Evolutionary conservation across 2,888 invertebrate genomes (phyloP).

Genomic region (Orthosia gracilis): DNA sequence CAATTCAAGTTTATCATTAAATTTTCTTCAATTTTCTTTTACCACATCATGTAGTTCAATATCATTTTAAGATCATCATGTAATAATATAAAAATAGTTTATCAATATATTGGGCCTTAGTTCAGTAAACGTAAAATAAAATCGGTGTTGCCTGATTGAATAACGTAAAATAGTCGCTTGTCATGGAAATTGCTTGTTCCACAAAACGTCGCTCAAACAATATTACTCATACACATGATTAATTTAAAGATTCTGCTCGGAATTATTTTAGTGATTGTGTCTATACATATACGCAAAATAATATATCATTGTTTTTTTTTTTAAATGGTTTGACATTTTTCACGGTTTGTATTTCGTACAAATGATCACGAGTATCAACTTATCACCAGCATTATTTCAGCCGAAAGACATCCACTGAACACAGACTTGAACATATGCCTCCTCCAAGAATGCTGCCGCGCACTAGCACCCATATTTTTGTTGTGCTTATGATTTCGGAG

Average conservation of each 20-base stretch:
- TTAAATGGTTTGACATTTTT: not conserved
- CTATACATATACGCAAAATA: not conserved
- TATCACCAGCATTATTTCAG: too few relatives aligned
- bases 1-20: not conserved
- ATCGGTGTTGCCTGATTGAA: slow-evolving; percentile 52
- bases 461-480: too few relatives aligned
- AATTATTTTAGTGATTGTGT: slow-evolving; percentile 34
- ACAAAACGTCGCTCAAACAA: slow-evolving; percentile 41
- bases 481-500: too few relatives aligned
- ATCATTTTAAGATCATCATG: slow-evolving; percentile 27
- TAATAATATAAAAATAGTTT: slow-evolving; percentile 31
- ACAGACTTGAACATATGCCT: too few relatives aligned
- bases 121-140: slow-evolving; percentile 48
- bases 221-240: slow-evolving; percentile 50
- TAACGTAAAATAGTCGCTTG: slow-evolving; percentile 63
- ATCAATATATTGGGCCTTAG: slow-evolving; percentile 35
- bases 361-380: not conserved
- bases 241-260: slow-evolving; percentile 38
- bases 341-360: not conserved
- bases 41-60: slow-evolving; percentile 17
- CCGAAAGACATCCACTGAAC: too few relatives aligned
- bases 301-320: too few relatives aligned
- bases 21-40: slow-evolving; percentile 13
- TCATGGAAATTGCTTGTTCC: slow-evolving; percentile 59
- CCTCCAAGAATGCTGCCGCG: too few relatives aligned